Evolutionary conservation across 2,888 invertebrate genomes (phyloP).

Genomic region (Colletes collaris): DNA sequence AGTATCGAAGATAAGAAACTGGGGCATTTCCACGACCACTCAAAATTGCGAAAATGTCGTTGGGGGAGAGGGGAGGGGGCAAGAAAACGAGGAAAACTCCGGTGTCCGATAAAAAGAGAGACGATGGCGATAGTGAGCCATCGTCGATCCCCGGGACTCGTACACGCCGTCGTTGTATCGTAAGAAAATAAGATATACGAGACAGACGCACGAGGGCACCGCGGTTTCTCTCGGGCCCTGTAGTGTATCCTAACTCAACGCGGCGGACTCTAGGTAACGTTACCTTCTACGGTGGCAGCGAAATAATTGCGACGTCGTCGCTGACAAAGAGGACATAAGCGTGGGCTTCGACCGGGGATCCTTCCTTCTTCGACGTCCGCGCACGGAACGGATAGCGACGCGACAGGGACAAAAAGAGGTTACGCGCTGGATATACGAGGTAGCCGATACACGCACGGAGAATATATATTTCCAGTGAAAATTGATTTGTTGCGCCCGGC

Average conservation of each 20-base stretch:
- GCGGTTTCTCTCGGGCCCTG: slow-evolving; percentile 16
- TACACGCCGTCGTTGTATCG: slow-evolving; percentile 21
- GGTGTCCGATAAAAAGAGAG: slow-evolving; percentile 59
- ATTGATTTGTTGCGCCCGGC: slow-evolving; percentile 47
- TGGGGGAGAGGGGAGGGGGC: too few species aligned
- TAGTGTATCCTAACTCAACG: slow-evolving; percentile 34
- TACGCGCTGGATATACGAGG: slow-evolving; percentile 12
- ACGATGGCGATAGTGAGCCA: slow-evolving; percentile 19
- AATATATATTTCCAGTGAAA: slow-evolving; percentile 26
- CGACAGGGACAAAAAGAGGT: slow-evolving; percentile 16
- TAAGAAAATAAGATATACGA: slow-evolving; percentile 73
- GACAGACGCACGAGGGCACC: slow-evolving; percentile 57
- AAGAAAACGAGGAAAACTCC: too few species aligned
- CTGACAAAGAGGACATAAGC: slow-evolving; percentile 59
- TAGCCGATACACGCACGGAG: slow-evolving; percentile 23
- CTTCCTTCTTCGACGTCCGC: slow-evolving; percentile 37
- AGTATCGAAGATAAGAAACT: too few species aligned
- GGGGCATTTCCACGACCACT: too few species aligned
- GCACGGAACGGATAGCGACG: slow-evolving; percentile 10
- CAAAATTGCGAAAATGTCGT: too few species aligned
- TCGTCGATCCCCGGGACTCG: slow-evolving; percentile 20
- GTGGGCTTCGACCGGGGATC: slow-evolving; percentile 45
- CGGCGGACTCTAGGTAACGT: slow-evolving; percentile 31
- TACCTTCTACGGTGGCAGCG: slow-evolving; percentile 65
- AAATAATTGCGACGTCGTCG: slow-evolving; percentile 66